phyloP scores from a whole-genome alignment of 1,140 invertebrate genomes.

The Ips nitidus region DNA sequence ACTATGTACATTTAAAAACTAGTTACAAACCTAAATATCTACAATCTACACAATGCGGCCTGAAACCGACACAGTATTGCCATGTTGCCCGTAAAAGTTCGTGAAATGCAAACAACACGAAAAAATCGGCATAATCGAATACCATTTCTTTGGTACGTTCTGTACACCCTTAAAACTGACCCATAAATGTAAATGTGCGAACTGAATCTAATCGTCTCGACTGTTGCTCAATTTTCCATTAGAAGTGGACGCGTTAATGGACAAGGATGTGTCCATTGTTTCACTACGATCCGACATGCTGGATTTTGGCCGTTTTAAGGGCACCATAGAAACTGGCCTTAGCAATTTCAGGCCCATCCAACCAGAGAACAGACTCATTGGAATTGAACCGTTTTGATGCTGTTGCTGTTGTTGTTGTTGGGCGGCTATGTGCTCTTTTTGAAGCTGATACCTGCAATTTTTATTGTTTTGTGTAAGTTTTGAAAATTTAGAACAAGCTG shows the following conservation, averaged over 20 bases:
- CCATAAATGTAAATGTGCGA: neutral
- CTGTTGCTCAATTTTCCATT: conserved; percentile 13
- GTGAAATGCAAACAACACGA: too few species aligned
- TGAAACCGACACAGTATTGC: conserved; percentile 19
- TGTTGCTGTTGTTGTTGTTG: conserved; percentile 57
- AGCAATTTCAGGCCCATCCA: conserved; percentile 70
- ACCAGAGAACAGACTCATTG: conserved; percentile 63
- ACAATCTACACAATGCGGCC: conserved; percentile 18
- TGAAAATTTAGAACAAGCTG: neutral
- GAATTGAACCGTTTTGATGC: conserved; percentile 52
- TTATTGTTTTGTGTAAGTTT: conserved; percentile 45
- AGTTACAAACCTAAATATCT: conserved; percentile 12
- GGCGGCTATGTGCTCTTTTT: conserved; percentile 61
- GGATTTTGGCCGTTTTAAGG: conserved; percentile 58
- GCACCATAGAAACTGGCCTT: conserved; percentile 9
- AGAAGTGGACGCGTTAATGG: conserved; percentile 18
- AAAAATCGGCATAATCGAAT: too few species aligned
- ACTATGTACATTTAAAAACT: conserved; percentile 14
- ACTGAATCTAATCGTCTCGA: neutral
- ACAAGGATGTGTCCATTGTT: conserved; percentile 35
- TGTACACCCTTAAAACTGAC: neutral
- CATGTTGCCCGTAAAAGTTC: conserved; percentile 23
- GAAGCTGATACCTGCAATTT: conserved; percentile 72
- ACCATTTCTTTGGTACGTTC: neutral
- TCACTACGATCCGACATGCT: conserved; percentile 37